These are phyloP conservation scores for Crenichthys baileyi DNA, from an alignment of 2,797 vertebrate genomes.

Conservation along the genomic window DNA sequence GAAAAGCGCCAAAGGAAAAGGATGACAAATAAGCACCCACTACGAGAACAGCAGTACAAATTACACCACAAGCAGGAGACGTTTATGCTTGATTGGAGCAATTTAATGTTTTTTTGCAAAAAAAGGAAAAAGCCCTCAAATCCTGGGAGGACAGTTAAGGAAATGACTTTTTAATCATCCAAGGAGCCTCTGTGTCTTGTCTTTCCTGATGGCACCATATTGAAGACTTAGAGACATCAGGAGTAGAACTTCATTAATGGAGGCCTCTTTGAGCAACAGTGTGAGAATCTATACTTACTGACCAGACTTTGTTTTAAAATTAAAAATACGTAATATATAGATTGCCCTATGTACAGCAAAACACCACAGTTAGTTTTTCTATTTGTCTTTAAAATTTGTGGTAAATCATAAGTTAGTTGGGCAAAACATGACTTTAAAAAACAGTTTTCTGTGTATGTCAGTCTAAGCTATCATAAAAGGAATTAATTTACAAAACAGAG, in stretches of 20 bases:
- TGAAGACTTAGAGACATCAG: constrained; percentile 84
- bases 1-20: constrained; percentile 86
- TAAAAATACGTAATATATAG: background rate
- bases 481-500: background rate
- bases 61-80: constrained; percentile 87
- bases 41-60: constrained; percentile 86
- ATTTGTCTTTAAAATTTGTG: background rate
- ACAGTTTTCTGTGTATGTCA: too few relatives aligned
- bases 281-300: constrained; percentile 41
- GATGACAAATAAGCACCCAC: constrained; percentile 88
- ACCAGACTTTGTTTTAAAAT: background rate
- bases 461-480: background rate
- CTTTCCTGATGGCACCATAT: constrained; percentile 87
- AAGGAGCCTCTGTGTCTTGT: constrained; percentile 85
- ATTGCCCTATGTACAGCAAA: background rate
- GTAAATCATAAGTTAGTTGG: background rate
- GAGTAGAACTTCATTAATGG: constrained; percentile 63
- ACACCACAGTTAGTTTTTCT: background rate
- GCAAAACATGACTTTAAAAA: background rate
- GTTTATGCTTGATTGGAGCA: constrained; percentile 93
- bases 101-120: constrained; percentile 92
- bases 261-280: constrained; percentile 65
- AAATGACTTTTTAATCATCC: constrained; percentile 99
- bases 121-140: constrained; percentile 70
- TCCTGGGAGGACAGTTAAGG: constrained; percentile 97